Evolutionary conservation across 2,113 vertebrate genomes (phyloP), one percentile per base, ranked within the genome.

Genomic region (Accipiter cooperii): DNA sequence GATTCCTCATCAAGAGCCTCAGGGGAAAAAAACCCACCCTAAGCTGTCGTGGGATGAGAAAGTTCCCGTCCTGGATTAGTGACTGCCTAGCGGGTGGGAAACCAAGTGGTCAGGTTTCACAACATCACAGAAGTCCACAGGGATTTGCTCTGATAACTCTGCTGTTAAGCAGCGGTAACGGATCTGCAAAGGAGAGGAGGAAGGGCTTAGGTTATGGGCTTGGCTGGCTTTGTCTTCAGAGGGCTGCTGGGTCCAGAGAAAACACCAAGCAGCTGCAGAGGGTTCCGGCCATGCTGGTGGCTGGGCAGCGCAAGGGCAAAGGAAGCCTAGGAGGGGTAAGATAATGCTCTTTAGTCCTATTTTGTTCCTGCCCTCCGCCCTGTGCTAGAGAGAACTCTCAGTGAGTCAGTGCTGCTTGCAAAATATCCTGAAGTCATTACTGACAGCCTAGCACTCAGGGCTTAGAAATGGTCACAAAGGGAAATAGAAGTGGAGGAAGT

Each of bases 81-180:
- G 76, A 40, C 49, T 77, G 68, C 63, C 9, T 69, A 4, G 42
- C 0, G 1, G 28, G n/a, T 40, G 33, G 89, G n/a, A 74, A 70
- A 49, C 40, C 20, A 54, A 49, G 40, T 0, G 0, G 21, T 81
- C 55, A 26, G 46, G n/a, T 84, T 87, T 90, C 79, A 87, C 61
- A 79, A 2, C 34, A 75, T 33, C 51, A 42, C 83, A 33, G 17
- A 47, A 54, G 3, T 74, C 63, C 42, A 10, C 49, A 10, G 44
- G 70, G 55, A 21, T 81, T 83, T 68, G 8, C 54, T 69, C 17
- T 0, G 1, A 46, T 47, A 24, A 82, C 49, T 33, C 26, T 0
- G 0, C 34, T 1, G 9, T 13, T 47, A 36, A 47, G 6, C 38
- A 10, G 46, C 1, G 4, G 1, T 70, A 47, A 31, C 0, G 0